phyloP scores from a whole-genome alignment of 2,888 invertebrate genomes.

The Caenorhabditis japonica region DNA sequence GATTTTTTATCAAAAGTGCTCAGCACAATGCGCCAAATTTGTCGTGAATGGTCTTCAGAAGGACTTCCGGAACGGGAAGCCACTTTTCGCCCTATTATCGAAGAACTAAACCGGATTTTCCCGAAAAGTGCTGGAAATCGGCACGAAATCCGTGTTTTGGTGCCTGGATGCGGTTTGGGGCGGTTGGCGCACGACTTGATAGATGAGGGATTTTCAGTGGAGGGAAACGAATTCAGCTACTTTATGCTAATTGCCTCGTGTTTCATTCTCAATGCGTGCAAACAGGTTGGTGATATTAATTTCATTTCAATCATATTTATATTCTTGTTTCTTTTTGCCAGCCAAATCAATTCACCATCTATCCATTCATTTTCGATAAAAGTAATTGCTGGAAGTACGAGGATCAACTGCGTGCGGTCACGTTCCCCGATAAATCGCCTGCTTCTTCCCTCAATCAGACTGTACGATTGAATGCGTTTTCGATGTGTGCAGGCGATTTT shows the following conservation, averaged over 20 bases:
- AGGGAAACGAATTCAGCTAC: conserved; percentile 97
- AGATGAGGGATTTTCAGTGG: conserved; percentile 88
- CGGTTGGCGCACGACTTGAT: conserved; percentile 94
- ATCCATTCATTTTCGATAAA: conserved; percentile 95
- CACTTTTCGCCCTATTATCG: conserved; percentile 91
- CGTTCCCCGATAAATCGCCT: conserved; percentile 91
- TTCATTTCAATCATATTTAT: too few relatives aligned
- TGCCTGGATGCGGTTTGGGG: conserved; percentile 94
- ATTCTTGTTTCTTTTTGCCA: too few relatives aligned
- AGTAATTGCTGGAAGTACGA: conserved; percentile 88
- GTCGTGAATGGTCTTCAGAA: conserved; percentile 92
- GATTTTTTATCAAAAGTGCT: conserved; percentile 87
- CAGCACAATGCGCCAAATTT: conserved; percentile 92
- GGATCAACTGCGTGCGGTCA: conserved; percentile 86
- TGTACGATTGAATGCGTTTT: conserved; percentile 81
- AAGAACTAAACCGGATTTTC: conserved; percentile 85
- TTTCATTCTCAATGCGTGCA: conserved; percentile 90
- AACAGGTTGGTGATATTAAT: conserved; percentile 64
- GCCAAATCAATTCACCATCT: conserved; percentile 85
- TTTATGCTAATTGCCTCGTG: conserved; percentile 97
- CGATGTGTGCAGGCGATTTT: conserved; percentile 97
- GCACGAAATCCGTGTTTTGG: conserved; percentile 84
- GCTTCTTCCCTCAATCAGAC: not conserved
- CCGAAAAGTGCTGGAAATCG: conserved; percentile 70
- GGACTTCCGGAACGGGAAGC: conserved; percentile 66